These are phyloP conservation scores for Adelosebastes latens DNA, from an alignment of 2,797 vertebrate species.

Conservation along the genomic window DNA sequence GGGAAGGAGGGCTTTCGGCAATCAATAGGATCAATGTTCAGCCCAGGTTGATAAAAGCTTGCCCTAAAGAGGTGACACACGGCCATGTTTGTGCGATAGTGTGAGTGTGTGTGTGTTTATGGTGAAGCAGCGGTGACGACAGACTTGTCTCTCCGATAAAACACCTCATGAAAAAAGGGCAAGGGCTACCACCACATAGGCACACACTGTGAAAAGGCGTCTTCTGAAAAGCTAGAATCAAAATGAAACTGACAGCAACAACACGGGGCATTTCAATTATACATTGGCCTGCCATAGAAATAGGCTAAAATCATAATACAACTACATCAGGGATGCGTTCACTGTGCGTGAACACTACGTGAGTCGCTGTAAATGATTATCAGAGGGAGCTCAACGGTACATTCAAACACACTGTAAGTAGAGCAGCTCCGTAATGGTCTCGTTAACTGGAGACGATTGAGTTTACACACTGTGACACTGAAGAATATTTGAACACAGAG, in stretches of 20 bases:
- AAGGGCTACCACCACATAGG: slow-evolving; percentile 28
- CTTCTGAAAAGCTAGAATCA: slow-evolving; percentile 21
- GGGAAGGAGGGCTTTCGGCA: slow-evolving; percentile 38
- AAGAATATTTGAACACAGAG: slow-evolving; percentile 39
- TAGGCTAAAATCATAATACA: slow-evolving; percentile 32
- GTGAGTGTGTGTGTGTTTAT: slow-evolving; percentile 23
- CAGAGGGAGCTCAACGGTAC: slow-evolving; percentile 30
- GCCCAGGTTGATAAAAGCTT: slow-evolving; percentile 73
- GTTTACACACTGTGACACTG: neutral
- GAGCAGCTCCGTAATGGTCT: slow-evolving; percentile 43
- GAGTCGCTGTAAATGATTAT: slow-evolving; percentile 44
- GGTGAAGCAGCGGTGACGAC: slow-evolving; percentile 62
- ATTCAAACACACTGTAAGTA: slow-evolving; percentile 27
- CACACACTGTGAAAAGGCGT: slow-evolving; percentile 31
- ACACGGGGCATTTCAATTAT: slow-evolving; percentile 30
- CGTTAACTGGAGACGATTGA: slow-evolving; percentile 42
- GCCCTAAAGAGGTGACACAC: slow-evolving; percentile 59
- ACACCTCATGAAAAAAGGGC: slow-evolving; percentile 59
- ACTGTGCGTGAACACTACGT: neutral
- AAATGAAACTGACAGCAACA: slow-evolving; percentile 26
- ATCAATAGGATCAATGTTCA: slow-evolving; percentile 77
- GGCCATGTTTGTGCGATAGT: slow-evolving; percentile 26
- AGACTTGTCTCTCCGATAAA: slow-evolving; percentile 71
- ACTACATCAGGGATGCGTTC: neutral
- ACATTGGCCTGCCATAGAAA: slow-evolving; percentile 5